phyloP scores from a whole-genome alignment of 2,888 invertebrate genomes.

The Ennomos fuscantarius region DNA sequence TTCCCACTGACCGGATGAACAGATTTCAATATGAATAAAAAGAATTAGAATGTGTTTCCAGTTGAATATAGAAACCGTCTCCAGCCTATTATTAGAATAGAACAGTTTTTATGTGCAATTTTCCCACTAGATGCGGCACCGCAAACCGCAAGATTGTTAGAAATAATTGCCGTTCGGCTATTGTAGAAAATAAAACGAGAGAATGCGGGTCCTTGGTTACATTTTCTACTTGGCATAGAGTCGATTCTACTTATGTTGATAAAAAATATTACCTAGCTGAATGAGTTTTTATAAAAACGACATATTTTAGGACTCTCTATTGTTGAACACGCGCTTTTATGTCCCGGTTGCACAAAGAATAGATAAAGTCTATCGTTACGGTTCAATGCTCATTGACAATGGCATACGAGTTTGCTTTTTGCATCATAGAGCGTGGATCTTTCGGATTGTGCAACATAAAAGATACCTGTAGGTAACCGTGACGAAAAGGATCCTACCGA shows the following conservation, averaged over 20 bases:
- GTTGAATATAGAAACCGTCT: slow-evolving; percentile 46
- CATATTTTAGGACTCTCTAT: slow-evolving; percentile 73
- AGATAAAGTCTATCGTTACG: slow-evolving; percentile 74
- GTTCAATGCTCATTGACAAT: slow-evolving; percentile 79
- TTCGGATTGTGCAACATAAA: slow-evolving; percentile 79
- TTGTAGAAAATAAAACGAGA: slow-evolving; percentile 62
- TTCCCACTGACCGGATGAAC: slow-evolving; percentile 66
- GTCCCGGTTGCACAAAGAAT: slow-evolving; percentile 73
- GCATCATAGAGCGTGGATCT: slow-evolving; percentile 67
- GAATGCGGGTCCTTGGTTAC: slow-evolving; percentile 70
- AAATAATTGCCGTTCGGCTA: slow-evolving; percentile 72
- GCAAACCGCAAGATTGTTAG: slow-evolving; percentile 78
- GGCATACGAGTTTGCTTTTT: slow-evolving; percentile 77
- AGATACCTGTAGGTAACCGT: slow-evolving; percentile 75
- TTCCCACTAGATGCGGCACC: slow-evolving; percentile 76
- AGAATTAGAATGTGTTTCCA: slow-evolving; percentile 59
- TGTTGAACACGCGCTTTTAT: slow-evolving; percentile 73
- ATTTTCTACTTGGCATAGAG: slow-evolving; percentile 56
- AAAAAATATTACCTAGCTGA: slow-evolving; percentile 62
- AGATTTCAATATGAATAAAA: slow-evolving; percentile 50
- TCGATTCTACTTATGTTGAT: slow-evolving; percentile 41
- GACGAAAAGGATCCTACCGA: slow-evolving; percentile 61
- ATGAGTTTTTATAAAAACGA: slow-evolving; percentile 59
- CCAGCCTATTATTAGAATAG: slow-evolving; percentile 67
- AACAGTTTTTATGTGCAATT: slow-evolving; percentile 75